phyloP scores from a whole-genome alignment of 2,797 vertebrate genomes.

The Paratrypauchen microcephalus region DNA sequence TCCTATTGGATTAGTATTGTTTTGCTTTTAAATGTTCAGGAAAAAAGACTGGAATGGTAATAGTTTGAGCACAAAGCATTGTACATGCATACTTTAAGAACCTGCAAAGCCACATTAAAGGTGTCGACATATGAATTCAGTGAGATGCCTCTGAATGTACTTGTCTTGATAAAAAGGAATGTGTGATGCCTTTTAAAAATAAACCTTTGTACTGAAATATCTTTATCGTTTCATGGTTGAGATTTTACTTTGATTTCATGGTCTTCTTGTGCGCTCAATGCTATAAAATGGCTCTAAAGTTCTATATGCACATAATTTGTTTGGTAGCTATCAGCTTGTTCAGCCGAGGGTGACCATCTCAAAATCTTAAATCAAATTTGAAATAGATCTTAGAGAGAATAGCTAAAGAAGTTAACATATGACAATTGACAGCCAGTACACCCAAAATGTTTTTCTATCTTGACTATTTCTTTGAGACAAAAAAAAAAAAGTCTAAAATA shows the following conservation, averaged over 20 bases:
- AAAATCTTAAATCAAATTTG: too few species aligned
- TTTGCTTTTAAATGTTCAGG: conserved; percentile 25
- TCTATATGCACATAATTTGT: not conserved
- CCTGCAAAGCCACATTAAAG: conserved; percentile 24
- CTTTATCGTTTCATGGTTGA: too few species aligned
- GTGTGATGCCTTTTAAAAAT: conserved; percentile 64
- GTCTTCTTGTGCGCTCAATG: too few species aligned
- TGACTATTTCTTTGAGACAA: too few species aligned
- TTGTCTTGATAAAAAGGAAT: conserved; percentile 56
- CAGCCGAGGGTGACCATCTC: too few species aligned
- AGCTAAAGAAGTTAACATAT: too few species aligned
- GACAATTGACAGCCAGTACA: too few species aligned
- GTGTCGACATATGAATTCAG: conserved; percentile 23
- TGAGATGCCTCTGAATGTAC: conserved; percentile 56
- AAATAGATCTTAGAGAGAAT: too few species aligned
- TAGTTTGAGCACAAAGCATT: conserved; percentile 59
- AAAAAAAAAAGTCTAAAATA: too few species aligned
- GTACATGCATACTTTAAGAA: conserved; percentile 8
- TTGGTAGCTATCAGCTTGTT: too few species aligned
- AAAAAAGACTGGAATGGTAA: conserved; percentile 28
- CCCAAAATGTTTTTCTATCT: too few species aligned
- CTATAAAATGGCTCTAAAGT: not conserved
- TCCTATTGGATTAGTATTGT: conserved; percentile 31
- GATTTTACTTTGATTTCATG: too few species aligned
- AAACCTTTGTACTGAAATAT: conserved; percentile 54